A percentile compares a stretch with the other conserved stretches of the same genome.
phyloP scores from a whole-genome alignment of 1,140 invertebrate species.

The Cydia splendana region DNA sequence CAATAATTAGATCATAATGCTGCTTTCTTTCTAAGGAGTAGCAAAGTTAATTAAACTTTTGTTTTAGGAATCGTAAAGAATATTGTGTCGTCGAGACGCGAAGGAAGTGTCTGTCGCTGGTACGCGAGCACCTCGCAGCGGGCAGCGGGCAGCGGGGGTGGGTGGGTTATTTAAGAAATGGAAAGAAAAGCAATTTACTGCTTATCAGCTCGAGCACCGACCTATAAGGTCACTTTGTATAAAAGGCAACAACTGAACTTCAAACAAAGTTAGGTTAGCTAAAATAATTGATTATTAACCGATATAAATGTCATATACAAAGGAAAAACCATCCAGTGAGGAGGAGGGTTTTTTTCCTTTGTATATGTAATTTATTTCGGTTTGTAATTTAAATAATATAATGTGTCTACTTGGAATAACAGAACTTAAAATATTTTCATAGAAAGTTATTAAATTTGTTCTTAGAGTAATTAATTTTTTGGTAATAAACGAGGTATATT shows the following conservation, averaged over 20 bases:
- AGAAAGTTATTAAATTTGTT: too few relatives aligned
- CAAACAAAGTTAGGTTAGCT: conserved; percentile 32
- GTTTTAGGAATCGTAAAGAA: conserved; percentile 60
- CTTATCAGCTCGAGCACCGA: conserved; percentile 63
- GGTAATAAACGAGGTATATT: neutral
- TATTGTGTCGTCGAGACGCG: conserved; percentile 45
- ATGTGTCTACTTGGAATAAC: too few relatives aligned
- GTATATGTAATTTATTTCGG: too few relatives aligned
- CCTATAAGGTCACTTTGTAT: conserved; percentile 54
- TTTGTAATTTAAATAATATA: too few relatives aligned
- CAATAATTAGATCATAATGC: conserved; percentile 79
- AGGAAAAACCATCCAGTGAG: too few relatives aligned
- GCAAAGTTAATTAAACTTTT: conserved; percentile 70
- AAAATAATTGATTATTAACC: neutral
- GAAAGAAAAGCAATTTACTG: conserved; percentile 74
- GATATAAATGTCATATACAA: too few relatives aligned
- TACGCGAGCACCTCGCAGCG: conserved; percentile 37
- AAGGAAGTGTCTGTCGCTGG: conserved; percentile 47
- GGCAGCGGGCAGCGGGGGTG: conserved; percentile 43
- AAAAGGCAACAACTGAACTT: conserved; percentile 53
- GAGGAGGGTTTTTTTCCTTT: too few relatives aligned
- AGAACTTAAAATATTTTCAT: too few relatives aligned
- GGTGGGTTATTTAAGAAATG: conserved; percentile 69
- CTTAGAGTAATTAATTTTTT: too few relatives aligned
- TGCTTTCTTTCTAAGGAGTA: conserved; percentile 66